Percentiles rank a stretch among this genome's conserved stretches.
These are phyloP conservation scores for Peromyscus attwateri DNA, from an alignment of 2,797 vertebrate species.

Conservation along the genomic window DNA sequence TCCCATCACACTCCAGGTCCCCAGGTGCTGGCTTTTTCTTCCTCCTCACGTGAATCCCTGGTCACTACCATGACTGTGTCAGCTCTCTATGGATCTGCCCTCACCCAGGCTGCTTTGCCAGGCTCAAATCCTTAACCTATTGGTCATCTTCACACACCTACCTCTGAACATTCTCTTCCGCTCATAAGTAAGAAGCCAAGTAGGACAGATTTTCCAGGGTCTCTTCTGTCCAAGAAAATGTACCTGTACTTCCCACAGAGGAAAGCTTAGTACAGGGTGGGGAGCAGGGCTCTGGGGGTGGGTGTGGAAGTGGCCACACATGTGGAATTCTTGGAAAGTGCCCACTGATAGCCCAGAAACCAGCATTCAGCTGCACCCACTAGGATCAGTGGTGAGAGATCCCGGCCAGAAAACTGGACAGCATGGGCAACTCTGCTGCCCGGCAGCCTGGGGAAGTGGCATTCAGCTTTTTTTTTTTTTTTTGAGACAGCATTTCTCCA, in stretches of 20 bases:
- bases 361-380: background rate
- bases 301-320: background rate
- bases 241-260: background rate
- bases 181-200: background rate
- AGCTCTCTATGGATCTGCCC: background rate
- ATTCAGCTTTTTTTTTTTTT: background rate
- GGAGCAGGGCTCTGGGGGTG: background rate
- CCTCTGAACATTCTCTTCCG: background rate
- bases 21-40: background rate
- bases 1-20: background rate
- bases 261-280: background rate
- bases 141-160: background rate
- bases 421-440: background rate
- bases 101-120: background rate
- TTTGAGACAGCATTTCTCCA: no score
- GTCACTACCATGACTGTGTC: background rate
- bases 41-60: background rate
- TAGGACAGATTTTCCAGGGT: background rate
- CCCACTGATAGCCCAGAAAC: background rate
- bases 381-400: background rate
- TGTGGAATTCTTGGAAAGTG: background rate
- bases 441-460: background rate
- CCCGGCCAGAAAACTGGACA: background rate
- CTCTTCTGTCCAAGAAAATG: background rate
- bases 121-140: background rate